Evolutionary conservation across 37 sponge, comb jelly and placozoan species (phyloP), one percentile per base, ranked within the genome.

Genomic region (Spongia lamella): DNA sequence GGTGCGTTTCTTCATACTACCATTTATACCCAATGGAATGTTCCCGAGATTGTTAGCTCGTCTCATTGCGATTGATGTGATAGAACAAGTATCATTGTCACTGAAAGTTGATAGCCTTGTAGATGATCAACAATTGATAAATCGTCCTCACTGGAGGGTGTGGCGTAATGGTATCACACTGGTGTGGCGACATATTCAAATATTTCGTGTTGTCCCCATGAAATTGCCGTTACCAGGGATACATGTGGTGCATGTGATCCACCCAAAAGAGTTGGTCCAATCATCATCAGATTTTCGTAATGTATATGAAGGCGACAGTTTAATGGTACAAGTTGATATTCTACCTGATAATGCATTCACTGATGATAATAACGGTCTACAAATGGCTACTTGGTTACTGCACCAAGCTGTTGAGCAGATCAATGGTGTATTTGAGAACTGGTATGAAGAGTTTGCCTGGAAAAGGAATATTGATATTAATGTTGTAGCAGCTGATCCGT

Each of bases 351-450:
- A 33, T 11, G 39, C 33, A 16, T 35, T 56, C 33, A 55, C 21
- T 38, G 39, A 72, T 14, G 67, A 57, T 26, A 57, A 76, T 13
- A 56, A 24, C 31, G 76, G 77, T 61, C 30, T 86, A 20, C 84
- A 76, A 61, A 37, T 83, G 59, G 85, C 91, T 19, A 84, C 92
- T 16, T 94, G 86, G 86, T 63, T 94, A 2, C 85, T 94, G 2
- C 80, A 81, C 26, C 78, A 79, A 30, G 80, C 70, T 15, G 64
- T 73, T 4, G 67, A 91, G 38, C 71, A 84, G 7, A 63, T 88
- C 1, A 83, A 88, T 36, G 63, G 79, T 7, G 84, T 95, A 7
- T 86, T 95, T 59, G 90, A 88, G 29, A 94, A 95, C 36, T 95
- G 96, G 96, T 92, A 95, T 37, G 89, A 88, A 9, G 60, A 61